A percentile compares a stretch with the other conserved stretches of the same genome.
These are phyloP conservation scores for Paragorgia papillata DNA, from an alignment of 92 coral and sea anemone genomes.

Conservation along the genomic window DNA sequence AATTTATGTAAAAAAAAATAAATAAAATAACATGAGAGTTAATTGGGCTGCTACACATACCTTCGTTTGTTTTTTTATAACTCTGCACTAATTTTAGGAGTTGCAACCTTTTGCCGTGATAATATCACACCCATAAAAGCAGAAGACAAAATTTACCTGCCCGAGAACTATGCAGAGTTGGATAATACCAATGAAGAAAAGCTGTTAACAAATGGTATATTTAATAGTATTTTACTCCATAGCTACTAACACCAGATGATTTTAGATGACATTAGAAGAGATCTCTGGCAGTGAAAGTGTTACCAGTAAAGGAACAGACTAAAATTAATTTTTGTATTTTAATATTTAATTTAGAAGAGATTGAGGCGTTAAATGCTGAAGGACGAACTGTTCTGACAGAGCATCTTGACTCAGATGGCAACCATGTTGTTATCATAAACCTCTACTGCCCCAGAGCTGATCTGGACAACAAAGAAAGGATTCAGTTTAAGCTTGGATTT, in stretches of 20 bases:
- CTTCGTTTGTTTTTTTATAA: too few relatives aligned
- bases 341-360: constrained; percentile 51
- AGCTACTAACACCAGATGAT: too few relatives aligned
- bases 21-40: too few relatives aligned
- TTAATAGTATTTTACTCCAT: too few relatives aligned
- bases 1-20: too few relatives aligned
- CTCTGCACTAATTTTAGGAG: constrained; percentile 62
- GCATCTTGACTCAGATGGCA: constrained; percentile 61
- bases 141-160: constrained; percentile 55
- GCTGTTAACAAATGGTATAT: constrained; percentile 20
- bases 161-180: not conserved
- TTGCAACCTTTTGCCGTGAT: constrained; percentile 92
- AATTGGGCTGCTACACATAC: too few relatives aligned
- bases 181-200: not conserved
- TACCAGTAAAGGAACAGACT: too few relatives aligned
- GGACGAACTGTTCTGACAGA: constrained; percentile 89
- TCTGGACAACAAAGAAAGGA: constrained; percentile 87
- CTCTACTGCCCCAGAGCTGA: constrained; percentile 98
- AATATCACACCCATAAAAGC: constrained; percentile 77
- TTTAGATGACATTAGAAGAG: too few relatives aligned
- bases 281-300: too few relatives aligned
- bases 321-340: too few relatives aligned
- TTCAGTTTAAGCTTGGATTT: constrained; percentile 75
- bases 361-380: constrained; percentile 79
- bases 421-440: constrained; percentile 76